Evolutionary conservation across 2,113 vertebrate species (phyloP).

Genomic region (Muntiacus muntjak): DNA sequence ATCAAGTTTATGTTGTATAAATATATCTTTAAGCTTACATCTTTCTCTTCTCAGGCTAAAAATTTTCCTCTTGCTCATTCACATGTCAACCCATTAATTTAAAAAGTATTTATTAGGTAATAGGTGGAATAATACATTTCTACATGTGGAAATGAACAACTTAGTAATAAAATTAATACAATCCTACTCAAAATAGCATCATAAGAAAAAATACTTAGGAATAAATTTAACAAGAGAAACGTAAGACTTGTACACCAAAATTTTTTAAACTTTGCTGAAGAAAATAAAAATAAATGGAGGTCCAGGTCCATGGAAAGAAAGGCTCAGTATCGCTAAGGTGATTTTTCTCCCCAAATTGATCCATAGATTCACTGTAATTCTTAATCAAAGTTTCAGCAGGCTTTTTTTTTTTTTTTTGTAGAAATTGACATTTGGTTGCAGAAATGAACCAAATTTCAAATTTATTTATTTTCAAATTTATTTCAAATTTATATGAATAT

Average conservation of each 20-base stretch:
- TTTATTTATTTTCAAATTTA: no score
- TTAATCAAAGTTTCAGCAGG: background rate
- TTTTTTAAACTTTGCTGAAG: background rate
- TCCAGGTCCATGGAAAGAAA: background rate
- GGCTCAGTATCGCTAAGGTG: background rate
- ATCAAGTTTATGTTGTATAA: background rate
- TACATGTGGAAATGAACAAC: background rate
- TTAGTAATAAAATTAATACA: background rate
- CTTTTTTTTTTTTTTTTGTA: background rate
- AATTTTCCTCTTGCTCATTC: conserved; percentile 28
- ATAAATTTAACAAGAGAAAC: conserved; percentile 15
- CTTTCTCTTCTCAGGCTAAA: background rate
- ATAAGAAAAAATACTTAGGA: background rate
- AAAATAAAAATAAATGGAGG: conserved; percentile 6
- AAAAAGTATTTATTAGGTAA: conserved; percentile 10
- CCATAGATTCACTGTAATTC: background rate
- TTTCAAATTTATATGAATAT: background rate
- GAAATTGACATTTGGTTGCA: background rate
- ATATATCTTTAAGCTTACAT: background rate
- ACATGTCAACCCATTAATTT: background rate
- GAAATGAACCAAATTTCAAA: background rate
- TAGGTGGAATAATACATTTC: background rate
- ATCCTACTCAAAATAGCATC: conserved; percentile 3
- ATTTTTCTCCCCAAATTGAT: background rate
- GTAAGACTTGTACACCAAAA: background rate